Conservation (phyloP, 2,888 invertebrate genomes). For the Melikaiella ostensackeni region DNA sequence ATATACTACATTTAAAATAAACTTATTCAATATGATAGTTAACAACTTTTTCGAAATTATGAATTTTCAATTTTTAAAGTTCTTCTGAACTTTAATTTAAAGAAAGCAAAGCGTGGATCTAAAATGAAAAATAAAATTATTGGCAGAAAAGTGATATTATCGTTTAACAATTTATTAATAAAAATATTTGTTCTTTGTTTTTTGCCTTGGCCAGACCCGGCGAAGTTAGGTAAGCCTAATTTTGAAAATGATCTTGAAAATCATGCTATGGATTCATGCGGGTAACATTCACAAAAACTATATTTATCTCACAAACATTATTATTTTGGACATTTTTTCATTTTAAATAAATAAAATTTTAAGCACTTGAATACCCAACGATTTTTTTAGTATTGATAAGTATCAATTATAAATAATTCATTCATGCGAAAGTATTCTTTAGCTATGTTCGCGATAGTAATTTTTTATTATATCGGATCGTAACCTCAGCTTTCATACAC, state of each 20-base stretch:
- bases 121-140: slow-evolving; percentile 6
- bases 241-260: slow-evolving; percentile 45
- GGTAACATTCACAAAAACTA: slow-evolving; percentile 1
- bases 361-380: too few relatives aligned
- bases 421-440: background rate
- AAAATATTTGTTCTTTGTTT: slow-evolving; percentile 62
- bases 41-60: background rate
- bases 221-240: slow-evolving; percentile 71
- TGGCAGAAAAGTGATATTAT: background rate
- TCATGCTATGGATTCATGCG: slow-evolving; percentile 52
- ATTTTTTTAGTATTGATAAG: background rate
- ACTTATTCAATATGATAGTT: background rate
- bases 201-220: slow-evolving; percentile 71
- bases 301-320: slow-evolving; percentile 4
- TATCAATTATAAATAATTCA: background rate
- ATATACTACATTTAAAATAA: background rate
- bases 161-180: slow-evolving; percentile 60
- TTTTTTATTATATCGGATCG: background rate
- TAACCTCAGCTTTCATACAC: slow-evolving; percentile 25
- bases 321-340: background rate
- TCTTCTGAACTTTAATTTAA: background rate
- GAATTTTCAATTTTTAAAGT: background rate
- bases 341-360: too few relatives aligned
- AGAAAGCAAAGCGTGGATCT: background rate
- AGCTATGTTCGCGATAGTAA: background rate